Base-by-base conservation (phyloP, 2,888 invertebrate species). In the Frankliniella intonsa region DNA sequence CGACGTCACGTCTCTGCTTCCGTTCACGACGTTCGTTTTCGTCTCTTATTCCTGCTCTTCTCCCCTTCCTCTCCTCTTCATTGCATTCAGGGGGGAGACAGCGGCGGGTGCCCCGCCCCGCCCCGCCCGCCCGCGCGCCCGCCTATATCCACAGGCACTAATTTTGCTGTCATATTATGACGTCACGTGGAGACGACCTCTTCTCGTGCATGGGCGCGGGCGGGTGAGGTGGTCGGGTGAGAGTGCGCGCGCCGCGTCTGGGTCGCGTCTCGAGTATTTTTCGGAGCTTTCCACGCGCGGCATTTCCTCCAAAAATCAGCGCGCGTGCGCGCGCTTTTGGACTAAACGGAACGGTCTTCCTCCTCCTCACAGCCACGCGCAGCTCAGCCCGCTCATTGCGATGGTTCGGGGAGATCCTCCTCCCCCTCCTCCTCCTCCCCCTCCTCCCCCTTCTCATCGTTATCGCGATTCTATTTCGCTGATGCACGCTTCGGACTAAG, bases 391-490 rank as follows among this genome's bases (percentile, higher is more conserved):
- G 38, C 38, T 55, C 55, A 55, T 76, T 76, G 69, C 69, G 69
- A 76, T 76, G 69, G 69, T 76, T 76, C 69, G 69, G 25, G 25
- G 69, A 76, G 22, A 76, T 76, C 17, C n/a, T 62, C n/a, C 62
- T 38, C 38, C 38, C 38, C 38, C 38, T 5, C 2, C 38, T 5
- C 38, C 38, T 5, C 5, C 38, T 38, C 38, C 38, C 3, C 38
- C 38, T 38, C 38, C 38, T 5, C 38, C 38, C 5, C 38, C 38
- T 5, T 10, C 55, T 14, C 55, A 19, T 38, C 19, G 55, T 76
- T 76, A 76, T 76, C 69, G 69, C 25, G 69, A 76, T 76, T 76
- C 69, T 25, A 76, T 76, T 76, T 76, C 69, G 69, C 69, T 76
- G 69, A 76, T 22, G 25, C 69, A 12, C 25, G 69, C 69, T 12